Conservation (phyloP, 2,797 vertebrate species). For the Gymnothorax javanicus region DNA sequence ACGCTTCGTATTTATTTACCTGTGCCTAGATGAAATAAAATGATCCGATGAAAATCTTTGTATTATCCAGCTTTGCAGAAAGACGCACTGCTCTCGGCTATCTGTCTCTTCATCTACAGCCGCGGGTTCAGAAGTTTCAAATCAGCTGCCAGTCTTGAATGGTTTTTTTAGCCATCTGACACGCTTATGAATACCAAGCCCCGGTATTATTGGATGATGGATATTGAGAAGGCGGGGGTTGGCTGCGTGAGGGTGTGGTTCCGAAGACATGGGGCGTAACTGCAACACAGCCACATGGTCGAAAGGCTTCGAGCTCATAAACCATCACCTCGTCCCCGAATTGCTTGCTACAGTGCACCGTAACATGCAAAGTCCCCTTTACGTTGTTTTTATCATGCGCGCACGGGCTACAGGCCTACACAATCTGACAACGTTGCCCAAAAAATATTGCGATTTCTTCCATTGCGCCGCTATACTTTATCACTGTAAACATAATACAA, state of each 20-base stretch:
- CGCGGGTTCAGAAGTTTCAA: conserved; percentile 39
- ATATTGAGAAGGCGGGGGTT: conserved; percentile 38
- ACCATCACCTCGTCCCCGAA: conserved; percentile 47
- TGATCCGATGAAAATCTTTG: conserved; percentile 40
- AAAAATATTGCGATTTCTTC: background rate
- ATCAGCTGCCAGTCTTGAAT: conserved; percentile 51
- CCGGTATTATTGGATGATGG: conserved; percentile 63
- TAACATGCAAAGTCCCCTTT: background rate
- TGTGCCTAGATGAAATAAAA: conserved; percentile 47
- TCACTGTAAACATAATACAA: background rate
- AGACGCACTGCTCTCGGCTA: conserved; percentile 25
- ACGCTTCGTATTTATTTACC: conserved; percentile 51
- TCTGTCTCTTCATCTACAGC: conserved; percentile 12
- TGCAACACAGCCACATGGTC: conserved; percentile 38
- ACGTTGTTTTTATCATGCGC: background rate
- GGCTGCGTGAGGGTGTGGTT: conserved; percentile 51
- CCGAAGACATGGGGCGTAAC: conserved; percentile 31
- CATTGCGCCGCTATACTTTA: background rate
- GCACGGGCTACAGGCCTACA: background rate
- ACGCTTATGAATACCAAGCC: conserved; percentile 51
- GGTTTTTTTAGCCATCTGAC: conserved; percentile 72
- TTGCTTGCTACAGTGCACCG: background rate
- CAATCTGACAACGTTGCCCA: background rate
- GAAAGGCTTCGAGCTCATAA: conserved; percentile 54
- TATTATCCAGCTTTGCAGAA: conserved; percentile 62